Base-by-base conservation (phyloP, 2,797 vertebrate species). In the Eurystomus glaucurus region DNA sequence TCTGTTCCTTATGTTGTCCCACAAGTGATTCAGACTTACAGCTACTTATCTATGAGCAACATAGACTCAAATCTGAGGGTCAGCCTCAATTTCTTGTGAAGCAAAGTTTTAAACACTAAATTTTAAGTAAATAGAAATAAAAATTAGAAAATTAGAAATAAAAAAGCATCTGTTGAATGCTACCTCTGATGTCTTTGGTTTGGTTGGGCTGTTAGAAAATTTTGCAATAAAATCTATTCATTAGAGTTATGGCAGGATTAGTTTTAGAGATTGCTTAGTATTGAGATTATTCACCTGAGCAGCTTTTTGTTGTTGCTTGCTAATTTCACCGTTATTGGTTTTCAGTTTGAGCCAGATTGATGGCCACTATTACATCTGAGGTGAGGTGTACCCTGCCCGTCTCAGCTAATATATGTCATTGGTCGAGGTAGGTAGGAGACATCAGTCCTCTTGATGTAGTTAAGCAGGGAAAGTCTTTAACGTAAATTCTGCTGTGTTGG, bases 161-260 rank as follows among this genome's bases (percentile, higher is more conserved):
- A 66, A 72, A 79, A 31, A 2, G 6, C 14, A 7, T 62, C 41
- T 55, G 11, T 37, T 66, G 55, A 57, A 21, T 0, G 0, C 11
- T 52, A 4, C 46, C 25, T 80, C 41, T 64, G 22, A 46, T 60
- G 26, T 26, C 35, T 76, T 55, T 54, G 33, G 10, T 31, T 46
- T 84, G 48, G 6, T 11, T 77, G 70, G 52, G 17, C 28, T 70
- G 31, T 20, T 29, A 28, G 39, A 57, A 72, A 52, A 64, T 23
- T 2, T 18, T 55, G 37, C 46, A 39, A 28, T 66, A 58, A 90
- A 81, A 50, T 26, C 29, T 37, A 1, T 28, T 58, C 54, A 28
- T 68, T 35, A 66, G 35, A 25, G 6, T 45, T 62, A 3, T 14
- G 23, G 21, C 62, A 80, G 46, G 35, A 37, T 79, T 84, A 46